These are phyloP conservation scores for Synergus gifuensis DNA, from an alignment of 2,888 invertebrate genomes.

Conservation along the genomic window DNA sequence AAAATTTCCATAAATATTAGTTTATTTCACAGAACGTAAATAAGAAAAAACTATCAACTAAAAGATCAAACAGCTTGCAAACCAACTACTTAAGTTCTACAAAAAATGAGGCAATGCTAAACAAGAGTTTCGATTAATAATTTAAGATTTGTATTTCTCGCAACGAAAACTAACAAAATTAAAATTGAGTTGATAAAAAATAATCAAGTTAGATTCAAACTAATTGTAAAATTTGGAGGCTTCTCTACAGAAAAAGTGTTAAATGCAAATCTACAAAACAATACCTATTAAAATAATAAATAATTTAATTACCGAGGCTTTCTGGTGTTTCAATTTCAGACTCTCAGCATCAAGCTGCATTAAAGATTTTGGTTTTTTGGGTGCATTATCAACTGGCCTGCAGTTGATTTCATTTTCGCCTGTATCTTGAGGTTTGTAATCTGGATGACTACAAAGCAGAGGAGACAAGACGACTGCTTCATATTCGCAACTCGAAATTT, in stretches of 20 bases:
- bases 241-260: background rate
- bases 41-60: background rate
- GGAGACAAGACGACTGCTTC: slow-evolving; percentile 94
- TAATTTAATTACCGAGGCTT: slow-evolving; percentile 77
- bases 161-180: background rate
- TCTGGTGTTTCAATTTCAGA: slow-evolving; percentile 83
- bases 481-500: slow-evolving; percentile 96
- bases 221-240: background rate
- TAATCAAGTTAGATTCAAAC: background rate
- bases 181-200: background rate
- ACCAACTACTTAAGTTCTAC: background rate
- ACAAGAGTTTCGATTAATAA: background rate
- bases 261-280: background rate
- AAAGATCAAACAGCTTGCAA: background rate
- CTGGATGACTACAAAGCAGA: slow-evolving; percentile 92
- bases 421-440: slow-evolving; percentile 88
- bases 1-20: no score
- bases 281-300: background rate
- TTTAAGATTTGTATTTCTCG: background rate
- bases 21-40: background rate
- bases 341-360: slow-evolving; percentile 86
- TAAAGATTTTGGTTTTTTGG: slow-evolving; percentile 86
- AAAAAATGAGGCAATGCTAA: slow-evolving; percentile 7
- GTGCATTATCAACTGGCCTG: slow-evolving; percentile 82
- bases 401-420: slow-evolving; percentile 89